Base-by-base conservation (phyloP, 1,140 invertebrate genomes). In the Papilio machaon region DNA sequence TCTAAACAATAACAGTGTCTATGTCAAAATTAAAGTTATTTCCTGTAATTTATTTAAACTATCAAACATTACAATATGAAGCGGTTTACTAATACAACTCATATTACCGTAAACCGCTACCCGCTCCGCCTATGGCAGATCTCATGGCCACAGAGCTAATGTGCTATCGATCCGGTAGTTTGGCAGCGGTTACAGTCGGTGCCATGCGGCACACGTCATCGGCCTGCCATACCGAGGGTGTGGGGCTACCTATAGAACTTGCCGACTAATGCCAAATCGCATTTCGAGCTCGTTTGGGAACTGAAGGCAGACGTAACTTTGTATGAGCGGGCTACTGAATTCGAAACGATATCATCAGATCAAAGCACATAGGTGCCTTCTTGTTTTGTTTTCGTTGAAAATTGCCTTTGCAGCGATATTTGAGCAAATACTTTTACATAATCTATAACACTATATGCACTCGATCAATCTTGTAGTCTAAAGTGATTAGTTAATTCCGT, bases 91-190 rank as follows among this genome's bases (percentile, higher is more conserved):
- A 30, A 30, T 30, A 30, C 23, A 30, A 30, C 23, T 2, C 23
- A 30, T 30, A 30, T 30, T 30, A 30, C 2, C 23, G 13, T 13
- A 8, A 70, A 6, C 64, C 64, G 64, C 64, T 70, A 54, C 30
- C 23, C 64, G 80, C 80, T 73, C 49, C 46, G 6, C 19, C 15
- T 30, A 35, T 80, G 23, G 78, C 75, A 35, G 79, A 23, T 84
- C 84, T 84, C 70, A 15, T 82, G 84, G 85, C 83, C 82, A 11
- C 81, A 60, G 78, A 73, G 85, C 85, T 89, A 90, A 89, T 91
- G 88, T 84, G 79, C 80, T 91, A 92, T 92, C 86, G 91, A 92
- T 88, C 90, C 81, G 83, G 84, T 83, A 84, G 88, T 88, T 91
- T 90, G 87, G 88, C 88, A 91, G 78, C 84, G 86, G 86, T 88